Evolutionary conservation across 2,113 vertebrate species (phyloP), one percentile per base, ranked within the genome.

Genomic region (Ornithorhynchus anatinus): DNA sequence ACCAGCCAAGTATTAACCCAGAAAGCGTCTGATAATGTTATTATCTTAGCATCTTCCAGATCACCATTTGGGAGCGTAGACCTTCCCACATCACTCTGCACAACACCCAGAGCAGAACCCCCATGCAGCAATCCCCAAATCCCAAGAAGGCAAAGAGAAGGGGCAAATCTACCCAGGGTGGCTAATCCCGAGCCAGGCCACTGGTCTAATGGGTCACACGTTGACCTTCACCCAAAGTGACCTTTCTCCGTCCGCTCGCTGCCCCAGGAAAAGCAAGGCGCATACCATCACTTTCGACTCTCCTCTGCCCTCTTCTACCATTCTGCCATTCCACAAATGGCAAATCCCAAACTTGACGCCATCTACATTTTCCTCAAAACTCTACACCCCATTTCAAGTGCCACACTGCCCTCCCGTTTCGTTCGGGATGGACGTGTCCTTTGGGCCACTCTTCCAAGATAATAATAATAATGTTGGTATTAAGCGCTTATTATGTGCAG

Each of bases 221-320:
- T 47, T 61, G 75, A 82, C 69, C 79, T 86, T 91, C 84, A 89
- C 89, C 89, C 84, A 78, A 77, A 51, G 57, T 70, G 81, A 91
- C 88, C 85, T 85, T 69, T 3, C 63, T 7, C 22, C 13, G n/a
- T 54, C 64, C 52, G 27, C 0, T 1, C 58, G 27, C 20, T 54
- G 54, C 75, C 83, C 77, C 61, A 56, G 62, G 0, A 75, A 33
- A 68, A 51, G 35, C 50, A 64, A 52, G 58, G 69, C 0, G 12
- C 42, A 61, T 19, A 58, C 38, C n/a, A n/a, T 22, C 54, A 1
- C 0, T 0, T n/a, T n/a, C n/a, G n/a, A n/a, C n/a, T n/a, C n/a
- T n/a, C n/a, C n/a, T n/a, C n/a, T n/a, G n/a, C n/a, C n/a, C n/a
- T 15, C 25, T 13, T 38, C 25, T 1, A 50, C 72, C 5, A 0